Evolutionary conservation across 1,140 invertebrate genomes (phyloP), one percentile per base, ranked within the genome.

Genomic region (Lasaia peninsularis): DNA sequence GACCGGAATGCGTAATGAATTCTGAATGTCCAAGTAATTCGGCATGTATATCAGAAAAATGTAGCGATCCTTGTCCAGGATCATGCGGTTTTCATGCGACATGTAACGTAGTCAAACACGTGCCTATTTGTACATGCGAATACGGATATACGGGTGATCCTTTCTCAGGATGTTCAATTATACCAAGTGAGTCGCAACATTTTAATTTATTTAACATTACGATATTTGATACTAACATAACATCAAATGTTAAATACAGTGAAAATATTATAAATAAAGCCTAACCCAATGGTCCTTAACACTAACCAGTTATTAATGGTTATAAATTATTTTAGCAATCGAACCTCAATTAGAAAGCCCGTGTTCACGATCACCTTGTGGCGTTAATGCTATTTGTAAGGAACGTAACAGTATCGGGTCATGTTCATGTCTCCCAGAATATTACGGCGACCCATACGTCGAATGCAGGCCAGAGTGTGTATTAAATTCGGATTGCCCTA

Each of bases 371-470:
- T 92, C 91, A 44, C 95, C 95, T 10, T 96, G 95, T 81, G 95
- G 95, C n/a, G 90, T 93, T 3, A 96, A 96, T 85, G 94, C 95
- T 16, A 66, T 94, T 50, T 97, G 95, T 82, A 93, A 94, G 83
- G 94, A 95, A 88, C 89, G 92, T 52, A 91, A 93, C 71, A 92
- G 91, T 57, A 91, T 92, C 59, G 93, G 93, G 28, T 93, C 93
- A 48, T 95, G 94, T 80, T 91, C 92, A 49, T 95, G 94, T 81
- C 74, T 93, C 55, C 86, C 91, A 61, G 93, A 93, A 62, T 95
- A 93, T 81, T 92, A 92, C 68, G 94, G 94, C 6, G 92, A 93
- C 78, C 93, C 94, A 11, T 94, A 94, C 62, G 79, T 91, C 16
- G 94, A 95, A 61, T 95, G 94, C 80, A 89, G 94, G 67, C 94